These are phyloP conservation scores for Gisinianus flammeolus DNA, from an alignment of 2,888 invertebrate species.

Conservation along the genomic window DNA sequence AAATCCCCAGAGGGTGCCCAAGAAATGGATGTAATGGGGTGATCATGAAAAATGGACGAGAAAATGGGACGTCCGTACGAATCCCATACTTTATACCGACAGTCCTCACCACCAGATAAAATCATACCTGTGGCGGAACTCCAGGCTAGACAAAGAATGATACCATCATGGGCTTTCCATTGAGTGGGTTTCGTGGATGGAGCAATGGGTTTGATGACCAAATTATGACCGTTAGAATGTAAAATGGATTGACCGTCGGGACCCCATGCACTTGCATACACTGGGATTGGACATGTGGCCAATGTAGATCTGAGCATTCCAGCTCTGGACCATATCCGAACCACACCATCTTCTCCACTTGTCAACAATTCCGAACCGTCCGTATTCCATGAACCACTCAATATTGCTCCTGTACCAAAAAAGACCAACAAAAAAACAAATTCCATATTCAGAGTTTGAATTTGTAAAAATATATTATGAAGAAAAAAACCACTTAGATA, in stretches of 20 bases:
- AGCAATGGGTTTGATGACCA: conserved; percentile 69
- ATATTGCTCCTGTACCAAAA: conserved; percentile 71
- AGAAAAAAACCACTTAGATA: background rate
- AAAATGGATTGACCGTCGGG: conserved; percentile 67
- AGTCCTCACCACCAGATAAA: conserved; percentile 74
- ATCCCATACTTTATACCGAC: conserved; percentile 91
- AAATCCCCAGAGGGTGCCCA: conserved; percentile 92
- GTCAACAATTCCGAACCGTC: conserved; percentile 95
- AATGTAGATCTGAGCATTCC: conserved; percentile 91
- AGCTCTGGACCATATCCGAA: conserved; percentile 96
- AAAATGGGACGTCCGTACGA: conserved; percentile 85
- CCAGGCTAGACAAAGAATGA: conserved; percentile 76
- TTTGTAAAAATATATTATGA: background rate
- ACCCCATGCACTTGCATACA: conserved; percentile 82
- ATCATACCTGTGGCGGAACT: conserved; percentile 67
- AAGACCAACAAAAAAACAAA: conserved; percentile 14
- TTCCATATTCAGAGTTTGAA: background rate
- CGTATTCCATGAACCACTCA: conserved; percentile 89
- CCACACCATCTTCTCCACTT: conserved; percentile 95
- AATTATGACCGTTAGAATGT: conserved; percentile 66
- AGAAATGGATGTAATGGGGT: conserved; percentile 87
- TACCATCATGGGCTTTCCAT: conserved; percentile 97
- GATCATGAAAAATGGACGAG: conserved; percentile 81
- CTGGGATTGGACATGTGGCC: conserved; percentile 79
- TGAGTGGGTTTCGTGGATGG: conserved; percentile 63